Evolutionary conservation across 2,797 vertebrate species (phyloP), one percentile per base, ranked within the genome.

Genomic region (Diplodus puntazzo): DNA sequence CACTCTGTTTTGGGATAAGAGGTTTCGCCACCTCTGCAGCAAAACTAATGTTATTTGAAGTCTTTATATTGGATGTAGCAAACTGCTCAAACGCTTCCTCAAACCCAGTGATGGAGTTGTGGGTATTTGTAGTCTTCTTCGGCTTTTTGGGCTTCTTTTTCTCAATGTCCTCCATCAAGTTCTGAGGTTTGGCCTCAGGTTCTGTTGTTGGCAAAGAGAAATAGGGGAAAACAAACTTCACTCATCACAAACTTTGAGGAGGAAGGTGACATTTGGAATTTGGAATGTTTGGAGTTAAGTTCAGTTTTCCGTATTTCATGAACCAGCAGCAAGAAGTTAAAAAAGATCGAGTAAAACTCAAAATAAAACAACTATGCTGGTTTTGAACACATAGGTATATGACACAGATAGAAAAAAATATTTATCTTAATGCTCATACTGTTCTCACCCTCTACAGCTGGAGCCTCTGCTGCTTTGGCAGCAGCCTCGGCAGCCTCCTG

Each of bases 81-180:
- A 97, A 98, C 82, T 95, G 94, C 87, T 97, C 94, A 4, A 97
- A 97, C 0, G 93, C 95, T 82, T 96, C 94, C 88, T 98, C 97
- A 83, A 97, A 97, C 62, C 96, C 89, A n/a, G 82, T 94, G 66
- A 93, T 91, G 5, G 73, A 85, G 13, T 84, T 92, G 61, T 91
- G 92, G 46, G 34, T 64, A 42, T 62, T 94, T 82, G 10, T 87
- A 0, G 81, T 78, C 71, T 94, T 92, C 78, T 94, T 94, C 42
- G 75, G 87, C 73, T 92, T 94, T 88, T 95, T 97, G 87, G 92
- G 96, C 89, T 95, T 97, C 85, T 96, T 93, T 69, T 87, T 92
- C 53, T 91, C 93, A 0, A 60, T 25, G 2, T 93, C 91, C 7
- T 87, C 89, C 1, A 65, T 21, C 27, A 46, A 11, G 43, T 10